phyloP scores from a whole-genome alignment of 2,797 vertebrate species.

The Nannoperca obscura region DNA sequence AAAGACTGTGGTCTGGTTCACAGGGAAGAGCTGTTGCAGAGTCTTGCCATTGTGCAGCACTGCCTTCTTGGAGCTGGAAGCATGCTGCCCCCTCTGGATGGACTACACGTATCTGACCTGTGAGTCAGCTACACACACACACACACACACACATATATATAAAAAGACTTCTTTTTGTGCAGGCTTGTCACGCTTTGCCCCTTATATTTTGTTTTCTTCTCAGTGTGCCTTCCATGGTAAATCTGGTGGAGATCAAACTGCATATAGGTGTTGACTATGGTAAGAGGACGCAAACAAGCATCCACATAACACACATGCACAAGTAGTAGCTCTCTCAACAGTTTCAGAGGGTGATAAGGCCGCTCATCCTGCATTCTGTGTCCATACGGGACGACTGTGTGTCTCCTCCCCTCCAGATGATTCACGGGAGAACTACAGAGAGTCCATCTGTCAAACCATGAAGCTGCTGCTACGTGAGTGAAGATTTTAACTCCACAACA shows the following conservation, averaged over 20 bases:
- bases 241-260: constrained; percentile 92
- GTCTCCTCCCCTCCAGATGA: constrained; percentile 85
- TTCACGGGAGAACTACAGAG: constrained; percentile 93
- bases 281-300: constrained; percentile 76
- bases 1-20: constrained; percentile 39
- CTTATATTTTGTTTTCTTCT: constrained; percentile 20
- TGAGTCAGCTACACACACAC: constrained; percentile 81
- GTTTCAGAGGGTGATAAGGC: constrained; percentile 29
- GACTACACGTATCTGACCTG: constrained; percentile 91
- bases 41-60: constrained; percentile 94
- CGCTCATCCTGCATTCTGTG: constrained; percentile 69
- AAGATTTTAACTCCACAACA: constrained; percentile 36
- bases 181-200: constrained; percentile 23
- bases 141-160: constrained; percentile 1
- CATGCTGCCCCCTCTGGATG: constrained; percentile 92
- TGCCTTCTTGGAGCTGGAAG: constrained; percentile 96
- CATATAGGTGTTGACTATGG: constrained; percentile 92
- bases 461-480: constrained; percentile 95
- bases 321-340: constrained; percentile 2
- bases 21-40: constrained; percentile 97
- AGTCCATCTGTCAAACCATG: constrained; percentile 92
- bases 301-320: constrained; percentile 7
- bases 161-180: constrained; percentile 5
- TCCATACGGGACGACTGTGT: constrained; percentile 57
- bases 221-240: constrained; percentile 93